Base-by-base conservation (phyloP, 2,113 vertebrate genomes). In the Lophura nycthemera region DNA sequence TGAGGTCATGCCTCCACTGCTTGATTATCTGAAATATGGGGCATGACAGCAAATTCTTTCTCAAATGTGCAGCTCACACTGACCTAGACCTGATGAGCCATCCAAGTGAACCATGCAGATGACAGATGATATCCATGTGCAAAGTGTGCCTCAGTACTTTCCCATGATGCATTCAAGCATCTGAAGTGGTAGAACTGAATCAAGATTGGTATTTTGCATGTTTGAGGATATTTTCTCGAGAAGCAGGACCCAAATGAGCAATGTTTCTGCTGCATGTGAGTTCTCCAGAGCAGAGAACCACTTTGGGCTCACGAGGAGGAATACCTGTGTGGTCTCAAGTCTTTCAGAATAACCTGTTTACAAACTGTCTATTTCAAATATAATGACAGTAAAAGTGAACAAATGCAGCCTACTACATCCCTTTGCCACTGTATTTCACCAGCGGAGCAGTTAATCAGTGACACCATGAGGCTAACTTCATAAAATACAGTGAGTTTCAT, bases 381-480 rank as follows among this genome's bases (percentile, higher is more conserved):
- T 11, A 10, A 10, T 42, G 2, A 2, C 48, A 75, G 65, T 59
- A 82, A 92, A 89, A 66, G 8, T 20, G 45, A 80, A 70, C 11
- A 77, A 80, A 56, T 38, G 67, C 50, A 71, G 65, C 8, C 9
- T 8, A 15, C 42, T 85, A 77, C 22, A 42, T 63, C 22, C 48
- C 12, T 27, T 66, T 78, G 75, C 15, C 40, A 10, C 21, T 15
- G n/a, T 29, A 34, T 60, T 79, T 83, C 74, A 79, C 12, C 54
- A 83, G 61, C 6, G 66, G n/a, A 92, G 60, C 36, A 87, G 71
- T 83, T 87, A 79, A 78, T 14, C 3, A 1, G 82, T 85, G 87
- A 85, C 75, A 87, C 59, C 74, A 47, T 71, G 50, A 92, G 81
- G 64, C 59, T 89, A 72, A 73, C 20, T 93, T 87, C n/a, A 52